Evolutionary conservation across 2,797 vertebrate genomes (phyloP), one percentile per base, ranked within the genome.

Genomic region (Etheostoma nigrum): DNA sequence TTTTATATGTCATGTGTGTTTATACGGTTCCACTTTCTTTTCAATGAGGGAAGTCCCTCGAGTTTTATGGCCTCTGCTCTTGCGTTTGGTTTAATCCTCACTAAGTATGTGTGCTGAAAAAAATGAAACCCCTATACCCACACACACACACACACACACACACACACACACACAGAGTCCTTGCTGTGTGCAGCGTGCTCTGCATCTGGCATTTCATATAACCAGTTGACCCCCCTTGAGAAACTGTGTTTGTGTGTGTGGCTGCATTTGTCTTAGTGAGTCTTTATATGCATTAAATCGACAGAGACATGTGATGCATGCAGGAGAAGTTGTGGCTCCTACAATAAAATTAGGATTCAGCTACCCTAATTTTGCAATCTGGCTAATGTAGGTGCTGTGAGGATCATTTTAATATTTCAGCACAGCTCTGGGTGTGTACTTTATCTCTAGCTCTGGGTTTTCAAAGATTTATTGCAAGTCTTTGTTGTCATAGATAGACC

Each of bases 371-470:
- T 67, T 71, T 74, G 78, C 36, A 61, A 6, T 59, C 57, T 71
- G 57, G 58, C 25, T n/a, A 25, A 53, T 70, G 48, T 6, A 19
- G 42, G 23, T 51, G 33, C 44, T 27, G 1, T 18, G 65, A 71
- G 9, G 42, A 63, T 58, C 9, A 18, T 45, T 69, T 82, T 40
- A 73, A 77, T 69, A 53, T 59, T 23, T 72, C 64, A 23, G 72
- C 9, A n/a, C 21, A 42, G 33, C 53, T 58, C 13, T 10, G 27
- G 51, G 9, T 30, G 47, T 11, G 8, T 15, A 16, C 19, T 65
- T 23, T 33, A 14, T 42, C 4, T 33, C 6, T 18, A 13, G n/a
- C 40, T n/a, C 1, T 4, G 16, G 5, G 4, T n/a, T 48, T 5
- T 47, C 11, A 21, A 53, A 67, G 69, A 57, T 67, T 62, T 49